Conservation (phyloP, 23 tunicate species). For the Diplosoma virens region DNA sequence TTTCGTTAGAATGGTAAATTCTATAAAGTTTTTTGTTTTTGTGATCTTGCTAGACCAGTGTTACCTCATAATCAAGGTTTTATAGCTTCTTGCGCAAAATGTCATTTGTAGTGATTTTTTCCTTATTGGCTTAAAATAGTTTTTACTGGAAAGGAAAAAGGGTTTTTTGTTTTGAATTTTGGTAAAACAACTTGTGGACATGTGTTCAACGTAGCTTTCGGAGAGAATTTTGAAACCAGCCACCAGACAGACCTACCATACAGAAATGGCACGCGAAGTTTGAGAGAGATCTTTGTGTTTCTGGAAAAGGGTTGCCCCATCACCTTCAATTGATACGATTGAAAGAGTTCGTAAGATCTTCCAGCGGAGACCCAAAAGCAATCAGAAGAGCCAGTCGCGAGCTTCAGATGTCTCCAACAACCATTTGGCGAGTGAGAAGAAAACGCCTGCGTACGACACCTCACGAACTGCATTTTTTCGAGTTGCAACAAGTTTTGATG, state of each 20-base stretch:
- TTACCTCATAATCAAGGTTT: too few relatives aligned
- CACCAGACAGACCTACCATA: conserved; percentile 18
- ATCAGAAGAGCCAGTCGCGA: too few relatives aligned
- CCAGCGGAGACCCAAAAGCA: not conserved
- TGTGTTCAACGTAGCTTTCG: conserved; percentile 6
- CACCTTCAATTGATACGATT: not conserved
- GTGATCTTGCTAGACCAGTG: too few relatives aligned
- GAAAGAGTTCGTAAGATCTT: not conserved
- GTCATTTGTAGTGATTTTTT: not conserved
- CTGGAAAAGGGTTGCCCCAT: not conserved
- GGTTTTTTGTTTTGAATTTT: not conserved
- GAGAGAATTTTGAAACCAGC: not conserved
- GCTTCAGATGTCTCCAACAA: too few relatives aligned
- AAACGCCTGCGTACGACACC: too few relatives aligned
- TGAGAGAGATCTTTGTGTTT: not conserved
- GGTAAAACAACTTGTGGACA: conserved; percentile 2
- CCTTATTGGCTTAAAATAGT: not conserved
- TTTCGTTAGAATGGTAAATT: too few relatives aligned
- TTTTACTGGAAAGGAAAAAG: conserved; percentile 13
- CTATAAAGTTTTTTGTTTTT: too few relatives aligned
- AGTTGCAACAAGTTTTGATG: too few relatives aligned
- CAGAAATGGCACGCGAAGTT: not conserved
- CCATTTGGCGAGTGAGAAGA: too few relatives aligned
- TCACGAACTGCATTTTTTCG: too few relatives aligned
- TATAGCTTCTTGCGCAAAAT: not conserved